Conservation (phyloP, 92 coral and sea anemone species). For the Muricea muricata region DNA sequence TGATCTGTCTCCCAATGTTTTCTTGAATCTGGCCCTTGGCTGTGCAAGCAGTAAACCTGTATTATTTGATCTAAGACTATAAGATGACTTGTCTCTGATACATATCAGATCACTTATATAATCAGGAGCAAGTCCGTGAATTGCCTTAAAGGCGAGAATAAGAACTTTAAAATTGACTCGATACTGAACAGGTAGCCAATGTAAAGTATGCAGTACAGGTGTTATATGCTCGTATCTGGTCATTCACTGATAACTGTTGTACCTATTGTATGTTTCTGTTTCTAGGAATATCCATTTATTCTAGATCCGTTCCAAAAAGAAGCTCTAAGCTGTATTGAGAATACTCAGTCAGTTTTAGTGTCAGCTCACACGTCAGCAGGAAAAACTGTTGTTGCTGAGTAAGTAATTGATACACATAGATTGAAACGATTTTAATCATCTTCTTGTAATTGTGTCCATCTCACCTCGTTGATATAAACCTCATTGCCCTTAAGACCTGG, state of each 20-base stretch:
- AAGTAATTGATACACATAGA: constrained; percentile 35
- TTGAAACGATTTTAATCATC: no score
- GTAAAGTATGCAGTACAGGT: background rate
- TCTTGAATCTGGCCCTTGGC: background rate
- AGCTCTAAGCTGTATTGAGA: constrained; percentile 92
- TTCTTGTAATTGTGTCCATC: no score
- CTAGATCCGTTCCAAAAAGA: constrained; percentile 99
- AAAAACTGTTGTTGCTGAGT: constrained; percentile 99
- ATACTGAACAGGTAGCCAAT: background rate
- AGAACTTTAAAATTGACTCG: background rate
- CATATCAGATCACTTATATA: background rate
- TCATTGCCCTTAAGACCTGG: no score
- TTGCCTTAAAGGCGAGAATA: background rate
- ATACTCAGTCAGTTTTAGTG: constrained; percentile 91
- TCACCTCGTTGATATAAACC: no score
- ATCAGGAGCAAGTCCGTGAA: background rate
- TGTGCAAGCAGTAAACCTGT: background rate
- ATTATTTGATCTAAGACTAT: background rate
- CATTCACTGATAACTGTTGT: no score
- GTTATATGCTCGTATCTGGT: no score
- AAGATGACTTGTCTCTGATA: background rate
- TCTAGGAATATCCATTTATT: constrained; percentile 93
- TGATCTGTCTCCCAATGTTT: background rate
- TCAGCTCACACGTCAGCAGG: constrained; percentile 99
- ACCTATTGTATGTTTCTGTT: no score